Evolutionary conservation across 2,888 invertebrate species (phyloP).

Genomic region (Eupelmus urozonus): DNA sequence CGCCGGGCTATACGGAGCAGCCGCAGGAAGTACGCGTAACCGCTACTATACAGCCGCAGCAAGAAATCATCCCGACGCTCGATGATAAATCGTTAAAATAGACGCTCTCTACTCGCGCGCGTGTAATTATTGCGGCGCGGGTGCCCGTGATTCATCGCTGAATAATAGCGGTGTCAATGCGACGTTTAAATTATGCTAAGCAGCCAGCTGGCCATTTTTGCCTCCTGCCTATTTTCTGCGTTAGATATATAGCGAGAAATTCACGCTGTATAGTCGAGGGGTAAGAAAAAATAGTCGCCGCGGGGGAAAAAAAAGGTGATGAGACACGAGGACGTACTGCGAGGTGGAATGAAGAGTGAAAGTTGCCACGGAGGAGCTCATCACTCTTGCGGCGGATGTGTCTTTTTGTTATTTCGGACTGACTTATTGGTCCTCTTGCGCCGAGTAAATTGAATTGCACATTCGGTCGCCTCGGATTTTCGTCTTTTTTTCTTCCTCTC

Average conservation of each 20-base stretch:
- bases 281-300: no score
- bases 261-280: no score
- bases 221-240: neutral
- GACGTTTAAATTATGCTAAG: slow-evolving; percentile 50
- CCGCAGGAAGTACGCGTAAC: neutral
- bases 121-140: slow-evolving; percentile 35
- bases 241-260: no score
- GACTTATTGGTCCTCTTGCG: no score
- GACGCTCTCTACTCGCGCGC: slow-evolving; percentile 8
- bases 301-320: no score
- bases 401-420: slow-evolving; percentile 21
- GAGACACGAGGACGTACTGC: no score
- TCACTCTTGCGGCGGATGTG: neutral
- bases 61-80: slow-evolving; percentile 25
- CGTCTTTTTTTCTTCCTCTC: neutral
- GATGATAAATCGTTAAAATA: slow-evolving; percentile 50
- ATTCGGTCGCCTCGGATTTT: slow-evolving; percentile 4
- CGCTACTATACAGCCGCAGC: neutral
- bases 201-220: slow-evolving; percentile 18
- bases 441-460: slow-evolving; percentile 26
- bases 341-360: no score
- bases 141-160: slow-evolving; percentile 46
- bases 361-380: neutral
- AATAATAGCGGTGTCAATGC: slow-evolving; percentile 52
- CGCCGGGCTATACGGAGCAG: no score